Percentiles rank a stretch among this genome's conserved stretches.
These are phyloP conservation scores for Rhagium mordax DNA, from an alignment of 2,888 invertebrate species.

Conservation along the genomic window DNA sequence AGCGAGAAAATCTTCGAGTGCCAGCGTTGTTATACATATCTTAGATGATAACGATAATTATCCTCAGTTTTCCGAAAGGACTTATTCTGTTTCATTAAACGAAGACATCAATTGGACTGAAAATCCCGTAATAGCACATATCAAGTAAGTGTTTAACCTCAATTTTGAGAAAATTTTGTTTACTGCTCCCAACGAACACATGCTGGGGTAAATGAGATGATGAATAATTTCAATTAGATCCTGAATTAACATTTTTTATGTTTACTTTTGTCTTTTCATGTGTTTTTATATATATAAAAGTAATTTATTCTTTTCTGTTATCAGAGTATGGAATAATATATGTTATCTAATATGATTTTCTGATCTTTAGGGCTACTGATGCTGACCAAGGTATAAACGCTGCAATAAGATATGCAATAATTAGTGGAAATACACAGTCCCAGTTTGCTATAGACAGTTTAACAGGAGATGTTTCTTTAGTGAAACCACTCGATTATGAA, in stretches of 20 bases:
- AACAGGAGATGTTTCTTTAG: slow-evolving; percentile 90
- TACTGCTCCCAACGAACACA: no score
- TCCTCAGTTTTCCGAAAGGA: slow-evolving; percentile 92
- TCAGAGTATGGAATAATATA: no score
- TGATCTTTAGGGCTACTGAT: slow-evolving; percentile 82
- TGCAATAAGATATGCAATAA: slow-evolving; percentile 93
- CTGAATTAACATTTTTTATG: no score
- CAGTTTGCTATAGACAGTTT: slow-evolving; percentile 96
- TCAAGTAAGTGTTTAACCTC: slow-evolving; percentile 72
- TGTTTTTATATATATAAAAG: no score
- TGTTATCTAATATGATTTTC: slow-evolving; percentile 8
- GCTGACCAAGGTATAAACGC: slow-evolving; percentile 95
- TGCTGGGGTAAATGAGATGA: no score
- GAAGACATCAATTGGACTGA: slow-evolving; percentile 91
- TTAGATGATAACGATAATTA: slow-evolving; percentile 95
- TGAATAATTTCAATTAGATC: no score
- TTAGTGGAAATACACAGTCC: slow-evolving; percentile 94
- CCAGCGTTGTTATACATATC: slow-evolving; percentile 86
- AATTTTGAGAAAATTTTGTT: no score
- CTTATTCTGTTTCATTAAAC: slow-evolving; percentile 88
- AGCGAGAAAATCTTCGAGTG: slow-evolving; percentile 85
- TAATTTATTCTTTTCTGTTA: no score
- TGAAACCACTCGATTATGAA: slow-evolving; percentile 93
- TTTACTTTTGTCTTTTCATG: no score
- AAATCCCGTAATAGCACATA: slow-evolving; percentile 87